A percentile compares a stretch with the other conserved stretches of the same genome.
Evolutionary conservation across 2,113 vertebrate species (phyloP).

Genomic region (Calidris pygmaea): DNA sequence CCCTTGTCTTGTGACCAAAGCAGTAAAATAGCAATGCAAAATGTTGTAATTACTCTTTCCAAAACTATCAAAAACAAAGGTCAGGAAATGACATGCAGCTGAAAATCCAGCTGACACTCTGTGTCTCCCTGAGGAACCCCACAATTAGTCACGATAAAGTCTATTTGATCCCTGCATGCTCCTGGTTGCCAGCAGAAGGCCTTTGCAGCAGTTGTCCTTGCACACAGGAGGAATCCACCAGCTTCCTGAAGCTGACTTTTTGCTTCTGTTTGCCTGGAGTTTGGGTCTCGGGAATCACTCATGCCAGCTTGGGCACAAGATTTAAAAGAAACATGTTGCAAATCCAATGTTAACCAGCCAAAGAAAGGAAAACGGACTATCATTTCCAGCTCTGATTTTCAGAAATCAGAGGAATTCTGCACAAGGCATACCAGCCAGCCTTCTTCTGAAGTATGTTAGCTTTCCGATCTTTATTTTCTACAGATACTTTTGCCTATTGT

Average conservation of each 20-base stretch:
- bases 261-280: background rate
- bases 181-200: background rate
- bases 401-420: background rate
- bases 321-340: background rate
- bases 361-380: background rate
- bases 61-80: background rate
- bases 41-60: background rate
- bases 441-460: background rate
- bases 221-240: background rate
- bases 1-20: slow-evolving; percentile 9
- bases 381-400: background rate
- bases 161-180: background rate
- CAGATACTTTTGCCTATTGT: background rate
- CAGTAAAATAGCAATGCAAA: background rate
- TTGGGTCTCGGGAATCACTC: background rate
- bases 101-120: background rate
- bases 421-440: background rate
- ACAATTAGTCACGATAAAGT: background rate
- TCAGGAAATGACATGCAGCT: background rate
- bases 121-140: background rate
- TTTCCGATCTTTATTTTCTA: background rate
- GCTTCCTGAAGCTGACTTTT: background rate
- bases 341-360: background rate
- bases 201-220: background rate
- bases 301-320: background rate